phyloP scores from a whole-genome alignment of 1,140 invertebrate genomes.

The Elysia chlorotica region DNA sequence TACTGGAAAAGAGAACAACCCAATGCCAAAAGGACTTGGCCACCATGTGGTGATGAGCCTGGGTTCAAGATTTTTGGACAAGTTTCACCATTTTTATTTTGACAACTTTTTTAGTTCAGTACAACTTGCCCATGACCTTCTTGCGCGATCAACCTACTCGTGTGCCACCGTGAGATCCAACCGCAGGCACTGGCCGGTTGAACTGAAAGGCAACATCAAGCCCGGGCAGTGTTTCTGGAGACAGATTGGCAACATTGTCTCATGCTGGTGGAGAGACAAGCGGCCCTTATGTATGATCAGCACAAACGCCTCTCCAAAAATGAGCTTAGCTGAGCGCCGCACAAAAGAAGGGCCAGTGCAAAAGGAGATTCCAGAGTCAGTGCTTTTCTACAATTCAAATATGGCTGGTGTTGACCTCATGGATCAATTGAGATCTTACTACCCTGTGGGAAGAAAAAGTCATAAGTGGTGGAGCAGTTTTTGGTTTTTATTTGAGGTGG shows the following conservation, averaged over 20 bases:
- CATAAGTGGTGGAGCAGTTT: constrained; percentile 16
- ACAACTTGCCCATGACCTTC: not conserved
- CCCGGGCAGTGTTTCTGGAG: not conserved
- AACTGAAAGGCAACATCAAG: not conserved
- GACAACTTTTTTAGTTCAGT: constrained; percentile 2
- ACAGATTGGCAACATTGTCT: too few relatives aligned
- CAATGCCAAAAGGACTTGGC: not conserved
- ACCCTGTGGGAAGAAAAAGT: constrained; percentile 2
- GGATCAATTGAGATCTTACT: constrained; percentile 11
- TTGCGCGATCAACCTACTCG: not conserved
- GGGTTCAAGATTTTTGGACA: not conserved
- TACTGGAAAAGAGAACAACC: not conserved
- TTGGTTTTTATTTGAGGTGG: constrained; percentile 4
- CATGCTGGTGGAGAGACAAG: not conserved
- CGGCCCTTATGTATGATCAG: not conserved
- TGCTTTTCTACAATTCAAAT: not conserved
- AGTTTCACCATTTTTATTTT: not conserved
- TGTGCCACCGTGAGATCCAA: not conserved
- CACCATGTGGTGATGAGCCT: not conserved
- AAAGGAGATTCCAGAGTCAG: not conserved
- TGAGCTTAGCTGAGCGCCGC: not conserved
- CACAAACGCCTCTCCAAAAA: not conserved
- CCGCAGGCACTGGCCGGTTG: not conserved
- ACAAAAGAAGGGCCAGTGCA: not conserved
- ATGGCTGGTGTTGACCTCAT: constrained; percentile 18